Base-by-base conservation (phyloP, 2,888 invertebrate genomes). In the Aphidoletes aphidimyza region DNA sequence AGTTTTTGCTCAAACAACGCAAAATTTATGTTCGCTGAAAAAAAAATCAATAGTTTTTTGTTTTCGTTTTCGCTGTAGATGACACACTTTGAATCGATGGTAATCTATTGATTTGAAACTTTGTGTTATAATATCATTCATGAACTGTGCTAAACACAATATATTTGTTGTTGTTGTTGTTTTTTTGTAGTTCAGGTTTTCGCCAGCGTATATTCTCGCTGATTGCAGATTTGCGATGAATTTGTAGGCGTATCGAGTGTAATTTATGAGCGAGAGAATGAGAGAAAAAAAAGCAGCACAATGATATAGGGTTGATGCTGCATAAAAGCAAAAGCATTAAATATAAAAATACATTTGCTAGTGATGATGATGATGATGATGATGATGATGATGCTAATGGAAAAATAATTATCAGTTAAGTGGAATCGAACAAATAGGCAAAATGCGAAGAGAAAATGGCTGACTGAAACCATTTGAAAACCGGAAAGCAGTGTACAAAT, bases 291-390 rank as follows among this genome's bases (percentile, higher is more conserved):
- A 69, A 54, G 22, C 54, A 54, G 14, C 39, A 54, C 6, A 54
- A 54, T 14, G 19, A 47, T 19, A 47, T 11, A 9, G 47, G 11
- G 11, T 39, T 8, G 11, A 39, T 19, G 17, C 8, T 3, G 19
- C 2, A 47, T 11, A 19, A 47, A 47, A 47, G 19, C 8, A 54
- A 22, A 26, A 54, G 22, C n/a, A 69, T 3, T 11, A 14, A 69
- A 69, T 69, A 69, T 69, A 69, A 69, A 69, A 69, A 69, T 69
- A 69, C 69, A 69, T 69, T 69, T 69, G 69, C 69, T 69, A 30
- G 30, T 69, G 69, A 69, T 69, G 14, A 19, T 69, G 34, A 30
- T 69, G 30, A 69, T 69, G 69, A n/a, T n/a, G n/a, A n/a, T n/a
- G n/a, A n/a, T n/a, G 69, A 69, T 69, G 69, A 69, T 69, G 14